A percentile compares a stretch with the other conserved stretches of the same genome.
phyloP scores from a whole-genome alignment of 2,797 vertebrate species.

The Tamandua tetradactyla region DNA sequence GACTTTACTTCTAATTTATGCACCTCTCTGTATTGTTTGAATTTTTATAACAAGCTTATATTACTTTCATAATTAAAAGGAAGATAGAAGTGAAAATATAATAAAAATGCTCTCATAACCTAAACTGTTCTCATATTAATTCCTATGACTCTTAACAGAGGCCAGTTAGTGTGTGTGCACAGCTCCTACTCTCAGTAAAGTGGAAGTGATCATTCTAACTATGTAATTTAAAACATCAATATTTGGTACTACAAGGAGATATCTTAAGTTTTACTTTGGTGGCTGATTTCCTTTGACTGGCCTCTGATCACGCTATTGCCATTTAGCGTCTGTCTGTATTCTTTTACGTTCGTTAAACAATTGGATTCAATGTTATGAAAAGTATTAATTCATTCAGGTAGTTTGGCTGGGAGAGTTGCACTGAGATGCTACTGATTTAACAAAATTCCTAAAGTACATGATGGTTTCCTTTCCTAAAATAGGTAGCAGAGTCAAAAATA shows the following conservation, averaged over 20 bases:
- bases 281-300: not conserved
- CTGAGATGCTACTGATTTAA: not conserved
- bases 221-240: not conserved
- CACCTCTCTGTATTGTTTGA: not conserved
- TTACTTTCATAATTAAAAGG: not conserved
- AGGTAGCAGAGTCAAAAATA: not conserved
- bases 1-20: not conserved
- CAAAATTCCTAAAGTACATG: not conserved
- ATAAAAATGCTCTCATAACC: not conserved
- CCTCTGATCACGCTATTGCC: not conserved
- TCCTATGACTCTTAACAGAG: not conserved
- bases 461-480: not conserved
- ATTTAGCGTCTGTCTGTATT: not conserved
- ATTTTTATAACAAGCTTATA: not conserved
- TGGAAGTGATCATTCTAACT: not conserved
- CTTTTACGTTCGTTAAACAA: not conserved
- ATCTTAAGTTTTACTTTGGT: constrained; percentile 11
- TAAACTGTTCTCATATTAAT: not conserved
- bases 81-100: not conserved
- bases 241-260: not conserved
- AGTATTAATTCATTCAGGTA: not conserved
- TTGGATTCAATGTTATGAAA: not conserved
- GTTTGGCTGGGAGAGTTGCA: not conserved
- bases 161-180: not conserved
- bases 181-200: not conserved